Evolutionary conservation across 1,140 invertebrate species (phyloP).

Genomic region (Drosophila ercepeae): DNA sequence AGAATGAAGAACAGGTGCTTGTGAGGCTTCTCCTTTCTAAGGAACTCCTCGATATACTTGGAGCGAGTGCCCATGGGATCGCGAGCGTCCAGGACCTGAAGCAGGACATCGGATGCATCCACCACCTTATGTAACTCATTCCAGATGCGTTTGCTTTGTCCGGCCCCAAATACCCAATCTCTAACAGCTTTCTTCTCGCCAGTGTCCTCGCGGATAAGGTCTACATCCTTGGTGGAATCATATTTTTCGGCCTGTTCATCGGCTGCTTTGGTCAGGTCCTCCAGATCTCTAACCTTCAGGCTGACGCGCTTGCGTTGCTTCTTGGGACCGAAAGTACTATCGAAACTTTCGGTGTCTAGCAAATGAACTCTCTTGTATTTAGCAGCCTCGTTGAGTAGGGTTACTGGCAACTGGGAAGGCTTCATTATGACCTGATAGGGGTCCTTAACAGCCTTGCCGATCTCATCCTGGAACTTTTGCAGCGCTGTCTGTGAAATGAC

Average conservation of each 20-base stretch:
- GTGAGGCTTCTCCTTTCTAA: conserved; percentile 95
- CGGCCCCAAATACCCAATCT: conserved; percentile 95
- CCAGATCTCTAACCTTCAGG: conserved; percentile 89
- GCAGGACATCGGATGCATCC: conserved; percentile 98
- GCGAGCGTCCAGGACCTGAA: conserved; percentile 97
- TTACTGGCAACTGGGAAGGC: conserved; percentile 96
- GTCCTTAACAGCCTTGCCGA: conserved; percentile 96
- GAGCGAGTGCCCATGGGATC: conserved; percentile 98
- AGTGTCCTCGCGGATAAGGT: conserved; percentile 92
- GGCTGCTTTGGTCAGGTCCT: conserved; percentile 89
- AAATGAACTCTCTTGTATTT: conserved; percentile 96
- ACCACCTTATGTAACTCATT: conserved; percentile 99
- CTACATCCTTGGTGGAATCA: conserved; percentile 90
- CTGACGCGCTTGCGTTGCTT: conserved; percentile 96
- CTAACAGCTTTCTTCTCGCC: conserved; percentile 90
- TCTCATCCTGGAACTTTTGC: conserved; percentile 98
- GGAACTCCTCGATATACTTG: conserved; percentile 95
- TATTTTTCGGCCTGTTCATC: conserved; percentile 91
- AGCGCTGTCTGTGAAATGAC: conserved; percentile 96
- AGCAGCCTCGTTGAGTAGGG: conserved; percentile 96
- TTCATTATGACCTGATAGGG: conserved; percentile 99
- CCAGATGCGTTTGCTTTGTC: conserved; percentile 99
- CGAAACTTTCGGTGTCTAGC: conserved; percentile 97
- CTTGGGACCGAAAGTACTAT: conserved; percentile 97
- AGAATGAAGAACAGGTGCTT: conserved; percentile 98